These are phyloP conservation scores for Sus cebifrons DNA, from an alignment of 2,797 vertebrate species.

Conservation along the genomic window DNA sequence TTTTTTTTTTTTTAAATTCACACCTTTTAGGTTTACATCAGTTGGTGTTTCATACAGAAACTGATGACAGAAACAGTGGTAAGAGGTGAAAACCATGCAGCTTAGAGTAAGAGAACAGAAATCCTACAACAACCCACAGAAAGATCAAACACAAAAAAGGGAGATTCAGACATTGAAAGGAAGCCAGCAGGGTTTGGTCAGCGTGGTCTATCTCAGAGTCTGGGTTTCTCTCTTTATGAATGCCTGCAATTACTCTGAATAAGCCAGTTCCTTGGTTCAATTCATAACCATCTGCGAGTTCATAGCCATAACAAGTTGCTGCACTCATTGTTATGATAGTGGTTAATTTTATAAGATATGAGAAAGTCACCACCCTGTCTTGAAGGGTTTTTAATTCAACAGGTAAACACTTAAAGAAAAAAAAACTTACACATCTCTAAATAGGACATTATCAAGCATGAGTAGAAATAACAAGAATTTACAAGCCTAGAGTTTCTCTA, in stretches of 20 bases:
- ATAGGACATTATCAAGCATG: background rate
- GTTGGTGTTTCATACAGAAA: conserved; percentile 83
- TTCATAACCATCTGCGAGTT: background rate
- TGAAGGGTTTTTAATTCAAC: conserved; percentile 35
- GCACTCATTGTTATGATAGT: background rate
- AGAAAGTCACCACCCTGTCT: background rate
- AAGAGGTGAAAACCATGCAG: conserved; percentile 70
- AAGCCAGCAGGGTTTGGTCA: background rate
- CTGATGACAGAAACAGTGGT: conserved; percentile 75
- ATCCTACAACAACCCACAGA: conserved; percentile 65
- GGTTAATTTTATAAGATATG: background rate
- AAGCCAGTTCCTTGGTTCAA: background rate
- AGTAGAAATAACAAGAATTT: conserved; percentile 47
- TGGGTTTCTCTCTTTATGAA: conserved; percentile 39
- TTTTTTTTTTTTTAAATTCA: conserved; percentile 49
- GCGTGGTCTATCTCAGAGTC: background rate
- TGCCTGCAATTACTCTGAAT: background rate
- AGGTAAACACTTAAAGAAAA: background rate
- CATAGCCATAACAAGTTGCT: background rate
- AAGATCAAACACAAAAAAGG: conserved; percentile 50
- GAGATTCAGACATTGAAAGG: conserved; percentile 17
- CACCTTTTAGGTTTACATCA: conserved; percentile 82
- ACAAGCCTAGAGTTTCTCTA: background rate
- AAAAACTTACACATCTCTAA: background rate
- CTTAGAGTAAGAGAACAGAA: background rate